Evolutionary conservation across 1,140 invertebrate species (phyloP), one percentile per base, ranked within the genome.

Genomic region (Homalodisca vitripennis): DNA sequence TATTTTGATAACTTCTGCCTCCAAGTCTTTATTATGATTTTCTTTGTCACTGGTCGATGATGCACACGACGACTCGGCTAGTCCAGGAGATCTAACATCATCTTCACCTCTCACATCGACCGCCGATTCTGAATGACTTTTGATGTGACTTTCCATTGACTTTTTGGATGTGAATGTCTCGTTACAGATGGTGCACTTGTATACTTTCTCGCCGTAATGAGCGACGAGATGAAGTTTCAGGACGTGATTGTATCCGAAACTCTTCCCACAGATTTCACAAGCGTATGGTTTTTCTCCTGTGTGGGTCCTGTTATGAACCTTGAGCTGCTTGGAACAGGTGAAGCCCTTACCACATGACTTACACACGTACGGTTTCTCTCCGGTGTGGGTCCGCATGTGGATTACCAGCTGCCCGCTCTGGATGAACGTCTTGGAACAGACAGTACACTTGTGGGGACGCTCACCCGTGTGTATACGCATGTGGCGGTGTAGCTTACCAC

Each of bases 401-500:
- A 93, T 93, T 0, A 93, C 91, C 69, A 93, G 77, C 74, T 93
- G 92, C 1, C 95, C 92, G 41, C 90, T 92, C 76, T 94, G 92
- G 29, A 95, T 94, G 77, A 95, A 95, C 0, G 92, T 94, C 78
- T 95, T 95, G 64, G 89, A 87, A 78, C 96, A 98, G 55, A 96
- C 88, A n/a, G 87, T 88, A 78, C 96, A 98, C 74, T 92, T 92
- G 80, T 97, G 96, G 0, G 95, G 95, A 26, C 95, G 85, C 79
- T 98, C 95, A 0, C 96, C 88, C 0, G 93, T 95, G 77, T 95
- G 93, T 71, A 94, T 95, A 60, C 93, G 86, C 88, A 95, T 95
- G 78, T 97, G 95, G 3, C 95, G 86, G 75, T 95, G 93, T 31
- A 97, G 81, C 77, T 97, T 94, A 0, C 95, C 94, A 32, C 91